Evolutionary conservation across 2,113 vertebrate genomes (phyloP).

Genomic region (Uria aalge): DNA sequence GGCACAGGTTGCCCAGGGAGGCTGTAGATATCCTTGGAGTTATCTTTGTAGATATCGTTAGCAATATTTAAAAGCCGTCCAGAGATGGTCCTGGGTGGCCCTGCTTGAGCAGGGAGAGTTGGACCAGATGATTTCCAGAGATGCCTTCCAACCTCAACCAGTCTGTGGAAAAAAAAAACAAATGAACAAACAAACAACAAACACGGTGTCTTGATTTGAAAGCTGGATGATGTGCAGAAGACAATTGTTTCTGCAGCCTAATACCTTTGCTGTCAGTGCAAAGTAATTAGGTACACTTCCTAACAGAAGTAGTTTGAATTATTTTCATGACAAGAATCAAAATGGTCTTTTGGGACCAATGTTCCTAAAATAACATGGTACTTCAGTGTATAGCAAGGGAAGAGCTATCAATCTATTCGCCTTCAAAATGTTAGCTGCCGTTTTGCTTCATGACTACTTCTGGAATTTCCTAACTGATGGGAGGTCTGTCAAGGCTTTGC

Average conservation of each 20-base stretch:
- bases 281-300: background rate
- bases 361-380: background rate
- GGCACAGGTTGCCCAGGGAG: background rate
- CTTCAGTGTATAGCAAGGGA: background rate
- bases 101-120: background rate
- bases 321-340: background rate
- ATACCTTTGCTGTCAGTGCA: background rate
- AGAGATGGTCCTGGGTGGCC: background rate
- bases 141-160: background rate
- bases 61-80: background rate
- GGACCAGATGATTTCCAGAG: background rate
- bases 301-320: constrained; percentile 1
- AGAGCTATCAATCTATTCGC: background rate
- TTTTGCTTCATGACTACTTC: background rate
- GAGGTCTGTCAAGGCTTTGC: background rate
- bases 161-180: background rate
- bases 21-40: background rate
- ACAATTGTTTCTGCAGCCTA: background rate
- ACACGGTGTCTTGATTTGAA: background rate
- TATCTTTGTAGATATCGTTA: background rate
- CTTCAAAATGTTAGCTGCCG: background rate
- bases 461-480: background rate
- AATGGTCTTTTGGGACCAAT: background rate
- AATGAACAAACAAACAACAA: too few species aligned
- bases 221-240: background rate